These are phyloP conservation scores for Heliconius hermathena DNA, from an alignment of 1,140 invertebrate species.

Conservation along the genomic window DNA sequence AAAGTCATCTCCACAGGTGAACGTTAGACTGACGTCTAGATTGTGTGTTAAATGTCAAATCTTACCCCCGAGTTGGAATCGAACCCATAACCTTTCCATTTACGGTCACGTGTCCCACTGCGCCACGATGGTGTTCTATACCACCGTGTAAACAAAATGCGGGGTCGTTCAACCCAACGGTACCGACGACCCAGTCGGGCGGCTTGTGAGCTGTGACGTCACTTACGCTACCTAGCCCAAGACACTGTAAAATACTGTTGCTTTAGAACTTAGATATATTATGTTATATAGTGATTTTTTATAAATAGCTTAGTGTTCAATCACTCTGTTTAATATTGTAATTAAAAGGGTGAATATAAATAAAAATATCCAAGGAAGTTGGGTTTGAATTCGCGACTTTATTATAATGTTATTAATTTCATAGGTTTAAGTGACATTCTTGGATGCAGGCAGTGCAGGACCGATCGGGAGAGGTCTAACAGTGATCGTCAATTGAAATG, in stretches of 20 bases:
- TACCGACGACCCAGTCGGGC: slow-evolving; percentile 66
- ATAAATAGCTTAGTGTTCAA: neutral
- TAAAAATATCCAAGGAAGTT: neutral
- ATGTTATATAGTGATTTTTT: neutral
- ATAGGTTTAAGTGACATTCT: too few species aligned
- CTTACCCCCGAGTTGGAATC: neutral
- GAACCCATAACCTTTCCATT: too few species aligned
- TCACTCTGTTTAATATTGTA: neutral
- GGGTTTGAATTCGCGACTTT: neutral
- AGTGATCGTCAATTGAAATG: too few species aligned
- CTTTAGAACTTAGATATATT: neutral
- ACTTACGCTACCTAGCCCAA: slow-evolving; percentile 42
- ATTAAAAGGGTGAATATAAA: too few species aligned
- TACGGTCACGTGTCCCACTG: neutral
- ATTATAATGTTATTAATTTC: neutral
- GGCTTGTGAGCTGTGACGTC: slow-evolving; percentile 73
- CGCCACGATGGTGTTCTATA: neutral
- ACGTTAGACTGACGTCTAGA: too few species aligned
- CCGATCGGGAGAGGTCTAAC: too few species aligned
- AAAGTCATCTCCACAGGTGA: too few species aligned
- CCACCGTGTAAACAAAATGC: slow-evolving; percentile 71
- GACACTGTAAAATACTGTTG: slow-evolving; percentile 12
- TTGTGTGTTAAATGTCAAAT: too few species aligned
- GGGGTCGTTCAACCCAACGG: slow-evolving; percentile 75
- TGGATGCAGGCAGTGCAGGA: too few species aligned